A percentile compares a stretch with the other conserved stretches of the same genome.
These are phyloP conservation scores for Sebastes minor DNA, from an alignment of 2,797 vertebrate genomes.

Conservation along the genomic window DNA sequence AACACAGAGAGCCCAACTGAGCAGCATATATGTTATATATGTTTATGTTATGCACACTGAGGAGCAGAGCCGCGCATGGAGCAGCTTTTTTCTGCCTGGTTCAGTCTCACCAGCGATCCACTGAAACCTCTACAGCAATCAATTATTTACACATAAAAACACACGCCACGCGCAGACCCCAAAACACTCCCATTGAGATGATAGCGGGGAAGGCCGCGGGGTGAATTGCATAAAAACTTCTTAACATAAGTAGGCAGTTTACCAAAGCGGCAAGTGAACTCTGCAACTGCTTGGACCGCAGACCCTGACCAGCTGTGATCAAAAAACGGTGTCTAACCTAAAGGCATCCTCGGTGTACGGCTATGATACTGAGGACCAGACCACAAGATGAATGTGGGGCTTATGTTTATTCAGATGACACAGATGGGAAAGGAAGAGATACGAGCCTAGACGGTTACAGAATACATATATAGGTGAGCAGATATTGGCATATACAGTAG, in stretches of 20 bases:
- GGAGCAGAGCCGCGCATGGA: background rate
- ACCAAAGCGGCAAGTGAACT: slow-evolving; percentile 30
- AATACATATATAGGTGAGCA: background rate
- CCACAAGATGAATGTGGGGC: background rate
- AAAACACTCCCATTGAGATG: slow-evolving; percentile 58
- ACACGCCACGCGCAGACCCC: slow-evolving; percentile 26
- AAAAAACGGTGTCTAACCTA: background rate
- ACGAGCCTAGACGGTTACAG: background rate
- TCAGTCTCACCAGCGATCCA: slow-evolving; percentile 31
- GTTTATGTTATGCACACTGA: background rate
- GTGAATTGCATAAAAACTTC: slow-evolving; percentile 57
- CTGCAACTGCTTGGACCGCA: slow-evolving; percentile 7
- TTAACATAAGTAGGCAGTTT: slow-evolving; percentile 57
- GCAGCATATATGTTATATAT: background rate
- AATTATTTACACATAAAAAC: slow-evolving; percentile 66
- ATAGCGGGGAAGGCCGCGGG: slow-evolving; percentile 40
- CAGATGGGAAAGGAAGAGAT: background rate
- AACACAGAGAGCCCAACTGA: background rate
- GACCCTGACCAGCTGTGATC: slow-evolving; percentile 23
- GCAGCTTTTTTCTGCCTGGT: slow-evolving; percentile 21
- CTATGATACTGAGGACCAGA: background rate
- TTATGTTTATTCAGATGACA: background rate
- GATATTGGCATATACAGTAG: background rate
- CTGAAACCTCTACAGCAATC: slow-evolving; percentile 61
- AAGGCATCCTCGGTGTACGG: background rate